These are phyloP conservation scores for Serilophus lunatus DNA, from an alignment of 2,113 vertebrate species.

Conservation along the genomic window DNA sequence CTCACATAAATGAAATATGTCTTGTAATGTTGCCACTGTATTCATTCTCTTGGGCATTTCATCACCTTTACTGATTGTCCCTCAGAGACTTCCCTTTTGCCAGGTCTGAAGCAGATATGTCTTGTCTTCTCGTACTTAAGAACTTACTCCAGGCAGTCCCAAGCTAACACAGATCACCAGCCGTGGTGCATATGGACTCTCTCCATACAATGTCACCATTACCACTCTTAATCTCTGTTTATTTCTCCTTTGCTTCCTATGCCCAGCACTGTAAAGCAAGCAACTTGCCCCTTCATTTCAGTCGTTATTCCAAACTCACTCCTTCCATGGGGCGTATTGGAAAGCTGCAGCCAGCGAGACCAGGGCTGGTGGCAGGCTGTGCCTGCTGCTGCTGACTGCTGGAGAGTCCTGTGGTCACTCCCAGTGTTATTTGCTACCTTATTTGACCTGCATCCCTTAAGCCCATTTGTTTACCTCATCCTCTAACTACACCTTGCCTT, in stretches of 20 bases:
- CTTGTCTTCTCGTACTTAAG: background rate
- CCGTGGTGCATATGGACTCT: background rate
- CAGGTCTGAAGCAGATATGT: background rate
- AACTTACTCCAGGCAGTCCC: background rate
- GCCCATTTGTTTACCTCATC: conserved; percentile 22
- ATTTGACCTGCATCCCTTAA: conserved; percentile 7
- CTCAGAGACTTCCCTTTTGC: background rate
- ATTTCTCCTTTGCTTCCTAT: background rate
- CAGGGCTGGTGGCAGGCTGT: background rate
- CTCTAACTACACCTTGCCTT: background rate
- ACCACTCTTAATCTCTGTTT: background rate
- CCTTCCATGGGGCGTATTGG: background rate
- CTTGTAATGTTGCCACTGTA: background rate
- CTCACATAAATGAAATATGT: background rate
- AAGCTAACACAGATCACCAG: background rate
- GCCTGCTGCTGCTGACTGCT: background rate
- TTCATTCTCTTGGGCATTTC: background rate
- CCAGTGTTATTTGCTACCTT: background rate
- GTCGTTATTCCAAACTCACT: background rate
- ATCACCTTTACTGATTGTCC: background rate
- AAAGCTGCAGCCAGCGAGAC: background rate
- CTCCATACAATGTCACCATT: background rate
- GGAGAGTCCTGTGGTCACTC: background rate
- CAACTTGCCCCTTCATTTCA: background rate
- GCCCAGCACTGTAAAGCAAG: background rate